Conservation (phyloP, 1,140 invertebrate species). For the Catajapyx aquilonaris region DNA sequence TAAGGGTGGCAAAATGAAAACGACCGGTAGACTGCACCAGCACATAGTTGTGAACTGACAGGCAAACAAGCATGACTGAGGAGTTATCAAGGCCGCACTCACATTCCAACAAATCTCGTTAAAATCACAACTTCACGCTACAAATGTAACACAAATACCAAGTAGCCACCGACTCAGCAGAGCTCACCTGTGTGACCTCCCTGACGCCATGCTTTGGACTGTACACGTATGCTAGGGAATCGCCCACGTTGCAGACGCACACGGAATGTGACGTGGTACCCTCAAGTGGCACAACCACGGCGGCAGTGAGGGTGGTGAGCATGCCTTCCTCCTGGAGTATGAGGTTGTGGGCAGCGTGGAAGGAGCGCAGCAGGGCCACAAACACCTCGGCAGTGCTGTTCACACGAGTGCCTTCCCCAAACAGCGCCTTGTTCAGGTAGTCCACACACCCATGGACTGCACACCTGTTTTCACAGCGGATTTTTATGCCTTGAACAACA, state of each 20-base stretch:
- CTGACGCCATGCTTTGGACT: constrained; percentile 48
- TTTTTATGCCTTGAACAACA: too few species aligned
- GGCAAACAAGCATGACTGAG: too few species aligned
- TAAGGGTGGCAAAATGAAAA: too few species aligned
- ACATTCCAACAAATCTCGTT: too few species aligned
- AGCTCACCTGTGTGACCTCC: constrained; percentile 48
- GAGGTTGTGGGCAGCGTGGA: constrained; percentile 68
- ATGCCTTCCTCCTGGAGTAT: constrained; percentile 71
- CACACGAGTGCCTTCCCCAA: constrained; percentile 17
- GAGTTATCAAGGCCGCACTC: too few species aligned
- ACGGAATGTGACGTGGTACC: constrained; percentile 29
- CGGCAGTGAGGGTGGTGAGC: constrained; percentile 66
- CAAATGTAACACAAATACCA: too few species aligned
- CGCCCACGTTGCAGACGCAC: constrained; percentile 80
- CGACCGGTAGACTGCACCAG: too few species aligned
- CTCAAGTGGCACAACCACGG: constrained; percentile 43
- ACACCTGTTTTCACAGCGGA: too few species aligned
- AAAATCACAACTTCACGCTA: too few species aligned
- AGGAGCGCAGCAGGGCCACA: constrained; percentile 51
- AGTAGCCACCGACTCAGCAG: too few species aligned
- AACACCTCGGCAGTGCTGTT: constrained; percentile 36
- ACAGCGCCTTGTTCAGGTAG: constrained; percentile 58
- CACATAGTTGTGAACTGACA: too few species aligned
- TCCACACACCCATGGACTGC: constrained; percentile 72
- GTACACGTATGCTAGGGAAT: constrained; percentile 74